A percentile compares a stretch with the other conserved stretches of the same genome.
These are phyloP conservation scores for Australoheros facetus DNA, from an alignment of 2,797 vertebrate genomes.

Conservation along the genomic window DNA sequence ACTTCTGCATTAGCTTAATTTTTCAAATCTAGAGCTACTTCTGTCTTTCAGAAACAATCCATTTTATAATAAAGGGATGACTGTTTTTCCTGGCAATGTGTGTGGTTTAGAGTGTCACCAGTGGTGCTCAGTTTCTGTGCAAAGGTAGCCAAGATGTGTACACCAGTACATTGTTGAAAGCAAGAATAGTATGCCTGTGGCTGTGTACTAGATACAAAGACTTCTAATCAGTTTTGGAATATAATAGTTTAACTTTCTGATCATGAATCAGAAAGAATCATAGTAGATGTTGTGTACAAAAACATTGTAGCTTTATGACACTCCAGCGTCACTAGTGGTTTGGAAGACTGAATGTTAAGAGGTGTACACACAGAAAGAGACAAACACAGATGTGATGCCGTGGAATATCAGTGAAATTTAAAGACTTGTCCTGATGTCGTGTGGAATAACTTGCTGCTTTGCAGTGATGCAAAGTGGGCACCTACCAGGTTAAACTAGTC, in stretches of 20 bases:
- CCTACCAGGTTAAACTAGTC: neutral
- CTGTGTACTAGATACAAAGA: neutral
- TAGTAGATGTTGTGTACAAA: neutral
- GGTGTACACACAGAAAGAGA: neutral
- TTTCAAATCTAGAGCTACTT: too few species aligned
- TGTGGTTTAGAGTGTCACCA: neutral
- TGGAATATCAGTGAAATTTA: too few species aligned
- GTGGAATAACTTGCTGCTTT: neutral
- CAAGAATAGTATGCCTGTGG: neutral
- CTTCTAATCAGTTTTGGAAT: neutral
- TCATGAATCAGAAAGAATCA: neutral
- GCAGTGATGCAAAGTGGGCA: neutral
- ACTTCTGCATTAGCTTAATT: too few species aligned
- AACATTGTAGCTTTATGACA: neutral
- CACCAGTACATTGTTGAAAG: neutral
- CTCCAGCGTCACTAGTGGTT: neutral
- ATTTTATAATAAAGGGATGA: too few species aligned
- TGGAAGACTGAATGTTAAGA: neutral
- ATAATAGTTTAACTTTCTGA: neutral
- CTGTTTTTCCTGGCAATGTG: too few species aligned
- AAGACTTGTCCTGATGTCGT: neutral
- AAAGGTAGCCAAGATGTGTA: neutral
- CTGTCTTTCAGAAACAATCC: too few species aligned
- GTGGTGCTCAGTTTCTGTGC: neutral
- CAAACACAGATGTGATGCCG: neutral